Base-by-base conservation (phyloP, 2,888 invertebrate species). In the Venusia cambrica region DNA sequence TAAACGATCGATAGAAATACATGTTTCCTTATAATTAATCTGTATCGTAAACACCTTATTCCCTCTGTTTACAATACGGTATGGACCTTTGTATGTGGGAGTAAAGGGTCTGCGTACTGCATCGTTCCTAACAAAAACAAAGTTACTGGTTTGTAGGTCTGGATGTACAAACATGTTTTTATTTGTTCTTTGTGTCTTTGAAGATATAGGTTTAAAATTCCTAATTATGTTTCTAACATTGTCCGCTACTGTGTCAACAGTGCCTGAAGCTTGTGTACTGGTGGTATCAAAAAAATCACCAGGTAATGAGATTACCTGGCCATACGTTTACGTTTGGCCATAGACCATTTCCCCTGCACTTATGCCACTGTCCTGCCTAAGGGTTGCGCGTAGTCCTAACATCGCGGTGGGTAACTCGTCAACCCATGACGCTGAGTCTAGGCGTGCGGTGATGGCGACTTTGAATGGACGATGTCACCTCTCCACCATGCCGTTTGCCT, bases 351-450 rank as follows among this genome's bases (percentile, higher is more conserved):
- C 10, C 52, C 49, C 2, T 68, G 32, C 0, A 47, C 49, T 5
- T 37, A 29, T 0, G 57, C 56, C 2, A 66, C 55, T 0, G 57
- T 59, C 3, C 57, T 51, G 0, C 63, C 18, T 0, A 65, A 57
- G 5, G 61, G 4, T 14, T 14, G 14, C 14, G 14, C 14, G 14
- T 14, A 14, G 4, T 14, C 14, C 14, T 14, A 14, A 14, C 14
- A 14, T 14, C 4, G 14, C 14, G 14, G 14, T 14, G 14, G 2
- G 4, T 14, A 38, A 1, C 22, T 16, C 4, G 4, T 7, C 1
- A 14, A 14, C 14, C 14, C 14, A 14, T 14, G 16, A 16, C 6
- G 16, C n/a, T 2, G 4, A 14, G 2, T 14, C 4, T 4, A 4
- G 4, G 14, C n/a, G n/a, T n/a, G n/a, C 14, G 14, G n/a, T 14